phyloP scores from a whole-genome alignment of 2,113 vertebrate genomes.

The Cygnus buccinator region DNA sequence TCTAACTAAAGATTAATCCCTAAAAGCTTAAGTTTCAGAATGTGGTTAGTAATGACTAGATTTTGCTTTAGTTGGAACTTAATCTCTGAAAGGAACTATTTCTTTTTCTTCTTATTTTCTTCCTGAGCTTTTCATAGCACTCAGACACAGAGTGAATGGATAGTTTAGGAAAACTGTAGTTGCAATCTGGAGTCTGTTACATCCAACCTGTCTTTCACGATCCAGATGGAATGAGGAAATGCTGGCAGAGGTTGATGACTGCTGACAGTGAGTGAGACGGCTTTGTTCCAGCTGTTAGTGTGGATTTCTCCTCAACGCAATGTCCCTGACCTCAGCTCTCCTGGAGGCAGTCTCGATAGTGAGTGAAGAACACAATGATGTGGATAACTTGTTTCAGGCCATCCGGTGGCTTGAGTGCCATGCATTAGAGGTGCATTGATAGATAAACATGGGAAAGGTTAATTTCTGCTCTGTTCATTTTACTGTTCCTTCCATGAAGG shows the following conservation, averaged over 20 bases:
- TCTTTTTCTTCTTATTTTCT: neutral
- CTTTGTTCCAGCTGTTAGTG: neutral
- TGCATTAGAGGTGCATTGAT: neutral
- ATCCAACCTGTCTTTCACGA: neutral
- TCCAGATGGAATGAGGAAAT: neutral
- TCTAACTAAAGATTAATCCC: neutral
- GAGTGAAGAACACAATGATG: neutral
- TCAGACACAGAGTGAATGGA: neutral
- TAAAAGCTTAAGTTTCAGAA: neutral
- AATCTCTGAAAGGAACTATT: neutral
- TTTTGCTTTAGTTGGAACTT: neutral
- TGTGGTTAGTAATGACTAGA: neutral
- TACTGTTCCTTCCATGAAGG: neutral
- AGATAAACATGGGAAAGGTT: neutral
- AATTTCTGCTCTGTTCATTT: neutral
- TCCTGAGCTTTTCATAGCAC: neutral
- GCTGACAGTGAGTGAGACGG: neutral
- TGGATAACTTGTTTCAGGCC: neutral
- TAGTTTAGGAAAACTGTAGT: neutral
- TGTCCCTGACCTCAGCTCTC: neutral
- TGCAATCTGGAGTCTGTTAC: neutral
- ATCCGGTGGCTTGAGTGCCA: neutral
- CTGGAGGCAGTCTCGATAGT: neutral
- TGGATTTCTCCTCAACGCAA: neutral
- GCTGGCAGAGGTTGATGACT: neutral